Conservation (phyloP, 1,140 invertebrate genomes). For the Callitettix versicolor region DNA sequence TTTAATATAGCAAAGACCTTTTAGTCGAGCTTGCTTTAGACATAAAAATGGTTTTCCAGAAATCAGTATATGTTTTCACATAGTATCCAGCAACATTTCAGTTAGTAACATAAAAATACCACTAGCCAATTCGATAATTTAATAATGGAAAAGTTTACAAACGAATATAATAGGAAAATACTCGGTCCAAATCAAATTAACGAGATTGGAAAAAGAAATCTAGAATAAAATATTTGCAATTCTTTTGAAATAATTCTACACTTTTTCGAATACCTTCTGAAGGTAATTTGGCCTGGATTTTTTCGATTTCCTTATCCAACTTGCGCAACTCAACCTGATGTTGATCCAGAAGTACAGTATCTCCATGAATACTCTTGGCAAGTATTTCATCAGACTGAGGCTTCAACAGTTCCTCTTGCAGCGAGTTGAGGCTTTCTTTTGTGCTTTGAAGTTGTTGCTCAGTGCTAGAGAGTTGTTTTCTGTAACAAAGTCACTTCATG, state of each 20-base stretch:
- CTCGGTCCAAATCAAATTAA: too few species aligned
- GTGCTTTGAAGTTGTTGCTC: conserved; percentile 18
- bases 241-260: too few species aligned
- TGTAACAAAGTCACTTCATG: neutral
- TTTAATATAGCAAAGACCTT: too few species aligned
- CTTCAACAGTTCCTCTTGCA: conserved; percentile 39
- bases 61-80: too few species aligned
- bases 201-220: neutral
- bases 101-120: too few species aligned
- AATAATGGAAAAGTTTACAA: too few species aligned
- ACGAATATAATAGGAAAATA: too few species aligned
- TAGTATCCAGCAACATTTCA: too few species aligned
- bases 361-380: conserved; percentile 44
- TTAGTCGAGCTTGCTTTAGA: too few species aligned
- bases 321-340: conserved; percentile 43
- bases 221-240: neutral
- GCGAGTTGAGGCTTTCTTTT: conserved; percentile 36
- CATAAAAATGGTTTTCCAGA: too few species aligned
- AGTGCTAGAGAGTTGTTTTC: neutral
- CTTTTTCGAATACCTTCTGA: conserved; percentile 30
- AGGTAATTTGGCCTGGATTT: conserved; percentile 34
- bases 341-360: conserved; percentile 54
- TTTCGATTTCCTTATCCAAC: conserved; percentile 33
- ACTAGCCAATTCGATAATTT: too few species aligned
- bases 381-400: conserved; percentile 45